phyloP scores from a whole-genome alignment of 2,797 vertebrate species.

The Diglossa cyanea region DNA sequence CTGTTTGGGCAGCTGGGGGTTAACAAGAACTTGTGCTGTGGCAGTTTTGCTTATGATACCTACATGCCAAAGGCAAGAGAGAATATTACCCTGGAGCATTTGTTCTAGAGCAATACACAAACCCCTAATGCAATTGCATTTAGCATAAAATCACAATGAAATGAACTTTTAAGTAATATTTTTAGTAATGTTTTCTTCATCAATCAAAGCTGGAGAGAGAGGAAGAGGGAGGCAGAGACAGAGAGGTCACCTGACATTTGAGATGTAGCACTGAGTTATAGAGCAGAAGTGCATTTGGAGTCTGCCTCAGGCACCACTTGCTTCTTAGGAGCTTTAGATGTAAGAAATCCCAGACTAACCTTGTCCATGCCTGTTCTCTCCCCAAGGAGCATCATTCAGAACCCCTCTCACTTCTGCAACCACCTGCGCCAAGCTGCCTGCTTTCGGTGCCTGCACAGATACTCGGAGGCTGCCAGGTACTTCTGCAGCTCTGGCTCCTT shows the following conservation, averaged over 20 bases:
- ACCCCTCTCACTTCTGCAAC: slow-evolving; percentile 80
- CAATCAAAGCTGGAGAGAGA: neutral
- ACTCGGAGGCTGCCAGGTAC: slow-evolving; percentile 81
- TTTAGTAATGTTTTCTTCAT: slow-evolving; percentile 24
- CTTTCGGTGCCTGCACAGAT: slow-evolving; percentile 78
- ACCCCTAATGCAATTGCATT: slow-evolving; percentile 26
- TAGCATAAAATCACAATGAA: slow-evolving; percentile 4
- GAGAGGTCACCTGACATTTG: neutral
- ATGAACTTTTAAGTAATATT: slow-evolving; percentile 7
- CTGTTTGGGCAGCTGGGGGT: neutral
- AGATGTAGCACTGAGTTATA: neutral
- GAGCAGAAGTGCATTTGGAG: neutral
- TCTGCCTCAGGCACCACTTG: neutral
- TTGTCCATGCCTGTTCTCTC: slow-evolving; percentile 33
- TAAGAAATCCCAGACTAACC: neutral
- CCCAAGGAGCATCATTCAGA: slow-evolving; percentile 79
- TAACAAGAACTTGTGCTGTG: neutral
- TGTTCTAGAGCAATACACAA: slow-evolving; percentile 20
- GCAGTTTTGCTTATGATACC: neutral
- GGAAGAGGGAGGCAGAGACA: neutral
- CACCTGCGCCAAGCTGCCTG: slow-evolving; percentile 80
- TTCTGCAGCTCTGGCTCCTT: neutral
- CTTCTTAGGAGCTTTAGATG: neutral
- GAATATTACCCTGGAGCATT: neutral
- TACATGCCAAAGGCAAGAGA: neutral